Evolutionary conservation across 2,888 invertebrate genomes (phyloP).

Genomic region (Hypena proboscidalis): DNA sequence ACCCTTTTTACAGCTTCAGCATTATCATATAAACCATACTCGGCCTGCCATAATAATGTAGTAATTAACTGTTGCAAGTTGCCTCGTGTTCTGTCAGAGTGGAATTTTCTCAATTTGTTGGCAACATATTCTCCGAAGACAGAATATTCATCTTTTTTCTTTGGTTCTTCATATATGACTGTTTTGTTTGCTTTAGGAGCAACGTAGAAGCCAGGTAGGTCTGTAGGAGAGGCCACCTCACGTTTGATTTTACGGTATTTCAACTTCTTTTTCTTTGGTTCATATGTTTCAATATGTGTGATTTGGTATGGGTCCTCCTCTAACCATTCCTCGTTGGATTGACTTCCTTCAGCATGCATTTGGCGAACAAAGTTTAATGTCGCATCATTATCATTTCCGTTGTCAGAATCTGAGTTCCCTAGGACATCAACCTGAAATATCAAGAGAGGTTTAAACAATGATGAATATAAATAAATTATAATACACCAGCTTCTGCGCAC

Average conservation of each 20-base stretch:
- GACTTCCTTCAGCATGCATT: constrained; percentile 58
- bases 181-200: constrained; percentile 47
- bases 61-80: constrained; percentile 78
- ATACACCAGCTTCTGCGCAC: no score
- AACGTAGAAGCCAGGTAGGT: constrained; percentile 48
- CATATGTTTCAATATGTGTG: constrained; percentile 60
- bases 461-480: no score
- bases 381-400: constrained; percentile 53
- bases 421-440: constrained; percentile 62
- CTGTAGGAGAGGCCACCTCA: constrained; percentile 65
- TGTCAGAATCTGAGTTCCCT: constrained; percentile 55
- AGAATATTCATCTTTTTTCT: constrained; percentile 66
- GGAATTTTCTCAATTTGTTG: constrained; percentile 73
- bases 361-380: constrained; percentile 66
- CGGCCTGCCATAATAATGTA: constrained; percentile 78
- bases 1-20: constrained; percentile 72
- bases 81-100: constrained; percentile 61
- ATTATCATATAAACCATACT: constrained; percentile 73
- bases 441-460: background rate
- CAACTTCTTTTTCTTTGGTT: constrained; percentile 59
- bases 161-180: constrained; percentile 48
- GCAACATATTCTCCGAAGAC: constrained; percentile 78
- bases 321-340: constrained; percentile 78
- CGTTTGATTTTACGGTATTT: constrained; percentile 68
- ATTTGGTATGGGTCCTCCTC: constrained; percentile 70